phyloP scores from a whole-genome alignment of 1,140 invertebrate species.

The Drosophila nigrodunni region DNA sequence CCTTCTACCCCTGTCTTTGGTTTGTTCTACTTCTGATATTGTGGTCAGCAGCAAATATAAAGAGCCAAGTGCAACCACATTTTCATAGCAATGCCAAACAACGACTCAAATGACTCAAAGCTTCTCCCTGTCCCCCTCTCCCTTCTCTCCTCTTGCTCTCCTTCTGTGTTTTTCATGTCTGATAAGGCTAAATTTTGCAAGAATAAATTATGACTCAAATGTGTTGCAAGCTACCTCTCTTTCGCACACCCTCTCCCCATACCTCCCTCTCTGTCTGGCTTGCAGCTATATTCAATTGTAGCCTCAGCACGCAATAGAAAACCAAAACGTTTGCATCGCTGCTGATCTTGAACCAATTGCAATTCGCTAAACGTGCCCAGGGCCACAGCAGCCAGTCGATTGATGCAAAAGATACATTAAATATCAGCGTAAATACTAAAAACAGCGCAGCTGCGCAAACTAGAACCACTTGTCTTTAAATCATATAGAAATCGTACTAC shows the following conservation, averaged over 20 bases:
- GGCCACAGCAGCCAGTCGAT: conserved; percentile 48
- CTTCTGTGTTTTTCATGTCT: not conserved
- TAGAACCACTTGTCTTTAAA: not conserved
- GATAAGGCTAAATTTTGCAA: conserved; percentile 37
- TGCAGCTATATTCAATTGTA: conserved; percentile 61
- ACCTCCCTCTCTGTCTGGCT: conserved; percentile 32
- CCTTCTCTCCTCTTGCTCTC: no score
- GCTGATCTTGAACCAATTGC: conserved; percentile 82
- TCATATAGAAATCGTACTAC: no score
- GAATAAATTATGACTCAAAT: conserved; percentile 61
- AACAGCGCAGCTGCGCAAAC: not conserved
- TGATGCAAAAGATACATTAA: conserved; percentile 36
- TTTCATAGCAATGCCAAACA: conserved; percentile 63
- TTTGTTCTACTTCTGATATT: conserved; percentile 6
- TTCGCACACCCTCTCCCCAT: not conserved
- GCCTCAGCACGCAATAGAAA: conserved; percentile 15
- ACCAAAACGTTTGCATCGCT: conserved; percentile 44
- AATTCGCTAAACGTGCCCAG: conserved; percentile 69
- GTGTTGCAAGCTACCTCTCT: not conserved
- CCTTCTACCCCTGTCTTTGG: conserved; percentile 12
- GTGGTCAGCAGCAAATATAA: conserved; percentile 35
- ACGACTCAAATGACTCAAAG: conserved; percentile 64
- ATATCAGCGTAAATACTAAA: not conserved
- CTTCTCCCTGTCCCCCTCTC: not conserved
- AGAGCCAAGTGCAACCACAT: conserved; percentile 65